A percentile compares a stretch with the other conserved stretches of the same genome.
These are phyloP conservation scores for Cantharis flavilabris DNA, from an alignment of 2,888 invertebrate species.

Conservation along the genomic window DNA sequence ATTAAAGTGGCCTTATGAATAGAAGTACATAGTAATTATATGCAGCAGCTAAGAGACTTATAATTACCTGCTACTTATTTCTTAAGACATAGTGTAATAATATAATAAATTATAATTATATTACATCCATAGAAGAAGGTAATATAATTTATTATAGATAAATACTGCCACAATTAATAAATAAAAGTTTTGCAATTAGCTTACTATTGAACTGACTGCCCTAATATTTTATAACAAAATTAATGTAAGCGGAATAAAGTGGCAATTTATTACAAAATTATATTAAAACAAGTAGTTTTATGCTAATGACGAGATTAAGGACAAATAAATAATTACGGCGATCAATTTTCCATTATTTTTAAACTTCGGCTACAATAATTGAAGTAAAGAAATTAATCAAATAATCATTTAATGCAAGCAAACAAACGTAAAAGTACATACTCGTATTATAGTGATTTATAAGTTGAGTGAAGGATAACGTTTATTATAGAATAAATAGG, in stretches of 20 bases:
- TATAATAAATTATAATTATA: not conserved
- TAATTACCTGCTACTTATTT: too few species aligned
- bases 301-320: not conserved
- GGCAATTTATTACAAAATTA: not conserved
- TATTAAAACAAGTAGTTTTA: not conserved
- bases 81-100: not conserved
- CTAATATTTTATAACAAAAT: not conserved
- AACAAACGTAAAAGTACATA: not conserved
- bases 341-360: not conserved
- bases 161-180: not conserved
- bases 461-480: not conserved
- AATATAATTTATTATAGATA: not conserved
- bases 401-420: not conserved
- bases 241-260: not conserved
- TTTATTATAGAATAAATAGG: conserved; percentile 10
- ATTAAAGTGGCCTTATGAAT: not conserved
- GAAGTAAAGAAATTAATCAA: not conserved
- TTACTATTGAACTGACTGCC: not conserved
- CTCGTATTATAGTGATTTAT: not conserved
- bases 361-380: not conserved
- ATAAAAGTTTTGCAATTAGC: not conserved
- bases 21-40: not conserved
- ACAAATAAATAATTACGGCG: not conserved
- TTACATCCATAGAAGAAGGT: too few species aligned
- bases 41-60: not conserved